phyloP scores from a whole-genome alignment of 2,797 vertebrate genomes.

The Menidia menidia region DNA sequence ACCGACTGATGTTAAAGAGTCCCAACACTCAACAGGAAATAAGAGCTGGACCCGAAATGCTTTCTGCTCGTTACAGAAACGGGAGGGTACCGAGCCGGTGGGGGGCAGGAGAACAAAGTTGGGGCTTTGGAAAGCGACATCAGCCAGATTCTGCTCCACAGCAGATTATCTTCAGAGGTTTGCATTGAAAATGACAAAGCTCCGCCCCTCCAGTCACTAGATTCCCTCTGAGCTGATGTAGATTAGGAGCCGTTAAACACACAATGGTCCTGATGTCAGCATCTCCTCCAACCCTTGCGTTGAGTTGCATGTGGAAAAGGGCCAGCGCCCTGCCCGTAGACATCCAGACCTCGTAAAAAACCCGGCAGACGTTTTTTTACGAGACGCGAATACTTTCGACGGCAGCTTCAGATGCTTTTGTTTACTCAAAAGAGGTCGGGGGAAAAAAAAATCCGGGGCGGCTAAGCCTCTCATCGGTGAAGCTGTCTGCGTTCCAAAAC shows the following conservation, averaged over 20 bases:
- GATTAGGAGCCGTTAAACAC: background rate
- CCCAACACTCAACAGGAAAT: constrained; percentile 43
- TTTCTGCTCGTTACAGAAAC: constrained; percentile 1
- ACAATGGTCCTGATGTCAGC: background rate
- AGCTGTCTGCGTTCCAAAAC: too few species aligned
- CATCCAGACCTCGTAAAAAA: too few species aligned
- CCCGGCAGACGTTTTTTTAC: too few species aligned
- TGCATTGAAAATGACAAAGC: background rate
- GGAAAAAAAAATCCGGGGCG: too few species aligned
- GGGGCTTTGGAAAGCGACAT: too few species aligned
- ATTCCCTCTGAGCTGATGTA: background rate
- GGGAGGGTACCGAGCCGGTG: background rate
- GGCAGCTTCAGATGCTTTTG: too few species aligned
- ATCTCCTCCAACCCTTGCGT: background rate
- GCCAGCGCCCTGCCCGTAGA: too few species aligned
- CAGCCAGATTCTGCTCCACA: background rate
- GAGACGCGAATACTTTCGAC: too few species aligned
- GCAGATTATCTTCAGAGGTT: background rate
- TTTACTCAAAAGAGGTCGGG: too few species aligned
- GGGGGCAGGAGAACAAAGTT: too few species aligned
- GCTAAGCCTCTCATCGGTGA: too few species aligned
- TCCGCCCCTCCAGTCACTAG: background rate
- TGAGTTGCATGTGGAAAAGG: background rate
- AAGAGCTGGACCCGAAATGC: constrained; percentile 37
- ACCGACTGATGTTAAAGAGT: constrained; percentile 32